Evolutionary conservation across 1,140 invertebrate species (phyloP), one percentile per base, ranked within the genome.

Genomic region (Drosophila gunungcola): DNA sequence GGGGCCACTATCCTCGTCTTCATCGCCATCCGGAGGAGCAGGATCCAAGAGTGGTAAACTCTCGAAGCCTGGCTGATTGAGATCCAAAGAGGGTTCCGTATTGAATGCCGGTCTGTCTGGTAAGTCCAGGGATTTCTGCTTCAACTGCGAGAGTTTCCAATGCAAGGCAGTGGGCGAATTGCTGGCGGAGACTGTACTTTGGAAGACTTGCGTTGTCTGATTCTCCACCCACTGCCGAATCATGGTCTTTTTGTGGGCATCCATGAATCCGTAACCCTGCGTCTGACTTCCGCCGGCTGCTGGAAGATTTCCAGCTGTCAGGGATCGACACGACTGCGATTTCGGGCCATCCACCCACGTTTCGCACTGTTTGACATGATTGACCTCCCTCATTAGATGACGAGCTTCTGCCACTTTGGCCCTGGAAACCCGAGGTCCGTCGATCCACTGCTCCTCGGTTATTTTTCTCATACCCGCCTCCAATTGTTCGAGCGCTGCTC

Each of bases 271-370:
- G 81, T 97, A 97, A 0, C 95, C 94, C 38, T 90, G 80, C 67
- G 93, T 42, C 76, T 92, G 76, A 57, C 72, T 61, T 5, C 72
- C 21, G 48, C 27, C 46, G n/a, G 91, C 32, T 54, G 81, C 54
- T 49, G 92, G 93, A 12, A 93, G 46, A 60, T 89, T 92, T 4
- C 84, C 90, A 0, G 91, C 90, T 10, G 83, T 91, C 0, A 92
- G 67, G 6, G 91, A 85, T 38, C 76, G 70, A 10, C 81, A 83
- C 2, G 91, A 92, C 5, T 79, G 90, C 0, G 91, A 92, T 36
- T 95, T 95, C 0, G 97, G 98, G 0, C 98, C 98, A 92, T 99
- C 98, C 48, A 98, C 96, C 98, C 98, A 99, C 1, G 97, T 98
- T 93, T 98, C 98, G 52, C 95, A 93, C 89, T 96, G 96, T 85